A percentile compares a stretch with the other conserved stretches of the same genome.
Evolutionary conservation across 2,888 invertebrate genomes (phyloP).

Genomic region (Scaptomyza flava): DNA sequence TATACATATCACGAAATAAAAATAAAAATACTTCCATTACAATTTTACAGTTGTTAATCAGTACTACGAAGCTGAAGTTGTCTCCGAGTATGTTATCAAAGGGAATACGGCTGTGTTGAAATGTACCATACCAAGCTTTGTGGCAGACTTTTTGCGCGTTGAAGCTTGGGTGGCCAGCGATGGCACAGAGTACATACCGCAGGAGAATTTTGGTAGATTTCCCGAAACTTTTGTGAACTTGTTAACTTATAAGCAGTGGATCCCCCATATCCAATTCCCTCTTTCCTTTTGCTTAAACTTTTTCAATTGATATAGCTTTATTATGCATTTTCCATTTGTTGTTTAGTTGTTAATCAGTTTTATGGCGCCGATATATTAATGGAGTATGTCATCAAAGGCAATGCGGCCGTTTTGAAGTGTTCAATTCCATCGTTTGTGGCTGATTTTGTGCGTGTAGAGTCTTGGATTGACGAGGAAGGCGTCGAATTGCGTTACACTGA

Average conservation of each 20-base stretch:
- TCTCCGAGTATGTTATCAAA: conserved; percentile 94
- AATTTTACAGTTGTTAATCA: conserved; percentile 91
- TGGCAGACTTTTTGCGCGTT: conserved; percentile 95
- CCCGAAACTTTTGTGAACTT: conserved; percentile 2
- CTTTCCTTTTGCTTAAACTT: conserved; percentile 1
- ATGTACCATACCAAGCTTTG: conserved; percentile 95
- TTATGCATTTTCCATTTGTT: conserved; percentile 12
- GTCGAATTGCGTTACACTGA: conserved; percentile 85
- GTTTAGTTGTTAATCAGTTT: conserved; percentile 89
- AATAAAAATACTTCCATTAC: neutral
- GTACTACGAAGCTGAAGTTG: conserved; percentile 94
- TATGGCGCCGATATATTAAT: conserved; percentile 90
- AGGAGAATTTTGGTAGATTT: conserved; percentile 89
- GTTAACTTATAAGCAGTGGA: conserved; percentile 20
- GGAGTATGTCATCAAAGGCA: conserved; percentile 90
- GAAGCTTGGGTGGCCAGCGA: conserved; percentile 91
- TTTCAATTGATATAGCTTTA: conserved; percentile 12
- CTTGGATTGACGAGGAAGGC: conserved; percentile 89
- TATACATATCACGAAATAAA: too few relatives aligned
- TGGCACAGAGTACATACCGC: conserved; percentile 89
- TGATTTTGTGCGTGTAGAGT: conserved; percentile 89
- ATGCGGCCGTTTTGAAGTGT: conserved; percentile 90
- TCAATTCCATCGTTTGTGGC: conserved; percentile 91
- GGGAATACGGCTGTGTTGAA: conserved; percentile 94
- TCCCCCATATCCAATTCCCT: conserved; percentile 9